phyloP scores from a whole-genome alignment of 2,113 vertebrate genomes.

The Pithys albifrons region DNA sequence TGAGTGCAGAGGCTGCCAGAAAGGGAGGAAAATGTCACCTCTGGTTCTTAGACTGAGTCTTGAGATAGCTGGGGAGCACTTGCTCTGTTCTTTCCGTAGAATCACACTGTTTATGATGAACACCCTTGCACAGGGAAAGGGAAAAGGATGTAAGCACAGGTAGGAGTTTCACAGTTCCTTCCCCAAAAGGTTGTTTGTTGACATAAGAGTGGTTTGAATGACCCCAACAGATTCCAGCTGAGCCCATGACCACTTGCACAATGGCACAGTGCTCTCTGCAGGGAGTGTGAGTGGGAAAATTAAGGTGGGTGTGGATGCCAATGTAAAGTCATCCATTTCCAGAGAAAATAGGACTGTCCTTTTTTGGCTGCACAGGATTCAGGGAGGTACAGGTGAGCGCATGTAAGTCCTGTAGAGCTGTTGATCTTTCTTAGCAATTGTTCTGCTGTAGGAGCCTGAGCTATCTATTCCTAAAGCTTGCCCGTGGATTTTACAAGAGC shows the following conservation, averaged over 20 bases:
- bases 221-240: neutral
- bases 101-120: accelerated
- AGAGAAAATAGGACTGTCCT: neutral
- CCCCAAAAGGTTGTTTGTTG: neutral
- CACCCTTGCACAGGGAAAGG: neutral
- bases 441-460: neutral
- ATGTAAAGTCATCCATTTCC: neutral
- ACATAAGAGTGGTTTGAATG: neutral
- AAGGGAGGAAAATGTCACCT: neutral
- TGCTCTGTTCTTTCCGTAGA: neutral
- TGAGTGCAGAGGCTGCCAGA: neutral
- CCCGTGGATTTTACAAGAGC: neutral
- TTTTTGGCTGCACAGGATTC: neutral
- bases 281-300: neutral
- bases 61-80: neutral
- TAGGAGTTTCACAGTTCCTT: neutral
- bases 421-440: neutral
- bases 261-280: neutral
- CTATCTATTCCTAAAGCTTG: neutral
- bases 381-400: neutral
- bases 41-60: accelerated
- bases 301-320: neutral
- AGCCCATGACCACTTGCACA: neutral
- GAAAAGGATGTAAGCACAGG: neutral
- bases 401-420: accelerated